A percentile compares a stretch with the other conserved stretches of the same genome.
phyloP scores from a whole-genome alignment of 37 sponge, comb jelly and placozoan species.

The Bolinopsis microptera region DNA sequence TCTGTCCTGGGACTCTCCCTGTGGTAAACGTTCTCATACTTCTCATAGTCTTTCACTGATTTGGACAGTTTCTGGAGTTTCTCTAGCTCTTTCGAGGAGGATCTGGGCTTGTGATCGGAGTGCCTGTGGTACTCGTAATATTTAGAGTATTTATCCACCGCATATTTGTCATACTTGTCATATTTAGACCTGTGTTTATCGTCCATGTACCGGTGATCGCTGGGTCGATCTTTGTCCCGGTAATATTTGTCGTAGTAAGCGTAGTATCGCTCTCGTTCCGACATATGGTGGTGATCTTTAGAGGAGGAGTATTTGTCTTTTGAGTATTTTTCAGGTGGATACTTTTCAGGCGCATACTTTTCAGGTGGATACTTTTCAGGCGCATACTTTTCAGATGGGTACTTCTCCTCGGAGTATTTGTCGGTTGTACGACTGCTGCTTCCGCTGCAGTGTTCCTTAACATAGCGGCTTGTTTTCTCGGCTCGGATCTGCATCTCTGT shows the following conservation, averaged over 20 bases:
- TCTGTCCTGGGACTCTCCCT: conserved; percentile 4
- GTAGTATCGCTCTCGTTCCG: conserved; percentile 53
- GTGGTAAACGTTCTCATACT: conserved; percentile 49
- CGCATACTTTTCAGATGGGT: background rate
- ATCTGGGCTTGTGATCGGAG: conserved; percentile 36
- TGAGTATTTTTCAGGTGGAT: background rate
- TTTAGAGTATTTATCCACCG: conserved; percentile 25
- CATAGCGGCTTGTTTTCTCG: conserved; percentile 48
- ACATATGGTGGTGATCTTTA: conserved; percentile 9
- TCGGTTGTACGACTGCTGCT: background rate
- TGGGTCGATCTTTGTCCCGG: background rate
- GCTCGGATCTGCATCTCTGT: conserved; percentile 57
- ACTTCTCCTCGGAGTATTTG: background rate
- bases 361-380: background rate
- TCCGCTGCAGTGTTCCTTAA: conserved; percentile 45
- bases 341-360: background rate
- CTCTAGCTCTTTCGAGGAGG: conserved; percentile 27
- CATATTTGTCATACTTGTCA: conserved; percentile 34
- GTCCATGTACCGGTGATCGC: background rate
- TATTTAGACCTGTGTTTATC: conserved; percentile 11
- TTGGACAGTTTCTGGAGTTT: conserved; percentile 5
- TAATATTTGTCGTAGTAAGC: conserved; percentile 53
- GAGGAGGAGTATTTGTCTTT: conserved; percentile 13
- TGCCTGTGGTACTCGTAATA: conserved; percentile 20
- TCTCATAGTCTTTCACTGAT: conserved; percentile 17